Percentiles rank a stretch among this genome's conserved stretches.
phyloP scores from a whole-genome alignment of 2,113 vertebrate genomes.

The Oenanthe oenanthe region DNA sequence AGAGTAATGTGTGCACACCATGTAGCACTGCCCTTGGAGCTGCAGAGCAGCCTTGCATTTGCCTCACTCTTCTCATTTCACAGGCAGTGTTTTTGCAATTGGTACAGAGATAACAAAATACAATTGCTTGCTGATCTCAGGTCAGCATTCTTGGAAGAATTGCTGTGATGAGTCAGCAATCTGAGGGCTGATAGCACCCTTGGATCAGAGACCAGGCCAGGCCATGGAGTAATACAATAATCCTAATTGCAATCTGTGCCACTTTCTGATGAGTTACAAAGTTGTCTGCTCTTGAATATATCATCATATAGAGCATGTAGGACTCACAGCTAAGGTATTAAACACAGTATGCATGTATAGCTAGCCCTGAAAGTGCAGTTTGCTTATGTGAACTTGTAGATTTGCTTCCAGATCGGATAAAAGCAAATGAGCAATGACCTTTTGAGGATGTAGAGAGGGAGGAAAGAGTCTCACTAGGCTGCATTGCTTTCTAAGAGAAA shows the following conservation, averaged over 20 bases:
- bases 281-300: background rate
- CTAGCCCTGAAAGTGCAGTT: background rate
- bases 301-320: background rate
- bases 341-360: background rate
- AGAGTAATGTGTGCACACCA: background rate
- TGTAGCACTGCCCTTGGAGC: background rate
- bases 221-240: background rate
- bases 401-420: conserved; percentile 55
- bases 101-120: background rate
- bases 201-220: background rate
- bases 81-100: background rate
- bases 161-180: background rate
- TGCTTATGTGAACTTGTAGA: conserved; percentile 1
- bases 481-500: conserved; percentile 47
- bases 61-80: background rate
- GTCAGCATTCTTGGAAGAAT: background rate
- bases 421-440: conserved; percentile 27
- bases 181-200: background rate
- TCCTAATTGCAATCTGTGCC: background rate
- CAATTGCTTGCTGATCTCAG: background rate
- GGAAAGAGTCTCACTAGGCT: background rate
- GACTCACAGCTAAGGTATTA: background rate
- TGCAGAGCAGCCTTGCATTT: background rate
- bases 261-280: background rate
- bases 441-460: background rate